These are phyloP conservation scores for Deilephila porcellus DNA, from an alignment of 2,888 invertebrate genomes.

Conservation along the genomic window DNA sequence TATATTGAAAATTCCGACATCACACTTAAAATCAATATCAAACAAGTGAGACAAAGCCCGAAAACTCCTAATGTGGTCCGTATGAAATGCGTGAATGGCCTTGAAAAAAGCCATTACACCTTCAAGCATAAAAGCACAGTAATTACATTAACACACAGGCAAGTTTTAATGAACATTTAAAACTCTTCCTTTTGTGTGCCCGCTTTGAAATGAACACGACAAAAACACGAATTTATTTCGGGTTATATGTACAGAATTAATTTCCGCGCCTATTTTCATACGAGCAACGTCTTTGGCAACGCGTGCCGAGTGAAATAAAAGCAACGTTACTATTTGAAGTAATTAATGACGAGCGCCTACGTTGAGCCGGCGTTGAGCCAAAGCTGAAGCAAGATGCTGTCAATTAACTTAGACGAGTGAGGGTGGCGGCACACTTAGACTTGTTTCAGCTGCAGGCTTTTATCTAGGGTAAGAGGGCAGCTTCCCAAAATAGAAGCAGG, in stretches of 20 bases:
- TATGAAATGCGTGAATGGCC: background rate
- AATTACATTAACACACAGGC: conserved; percentile 13
- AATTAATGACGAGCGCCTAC: conserved; percentile 62
- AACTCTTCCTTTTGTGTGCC: conserved; percentile 16
- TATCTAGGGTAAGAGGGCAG: background rate
- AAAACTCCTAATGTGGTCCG: background rate
- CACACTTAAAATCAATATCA: too few relatives aligned
- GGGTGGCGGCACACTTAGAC: conserved; percentile 30
- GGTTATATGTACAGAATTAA: conserved; percentile 22
- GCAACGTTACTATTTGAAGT: conserved; percentile 53
- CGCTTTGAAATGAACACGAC: conserved; percentile 21
- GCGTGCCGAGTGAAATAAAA: conserved; percentile 39
- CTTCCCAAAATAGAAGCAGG: background rate
- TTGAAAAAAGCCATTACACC: conserved; percentile 17
- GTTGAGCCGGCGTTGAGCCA: conserved; percentile 42
- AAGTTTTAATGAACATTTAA: conserved; percentile 27
- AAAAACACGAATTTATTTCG: conserved; percentile 23
- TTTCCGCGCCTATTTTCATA: conserved; percentile 17
- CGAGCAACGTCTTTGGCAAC: conserved; percentile 23
- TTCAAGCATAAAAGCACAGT: conserved; percentile 7
- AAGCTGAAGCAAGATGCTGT: conserved; percentile 46
- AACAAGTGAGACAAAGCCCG: background rate
- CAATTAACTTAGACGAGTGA: conserved; percentile 51
- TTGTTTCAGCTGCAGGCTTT: background rate
- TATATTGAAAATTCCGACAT: too few relatives aligned